Conservation (phyloP, 2,797 vertebrate species). For the Melanotaenia boesemani region DNA sequence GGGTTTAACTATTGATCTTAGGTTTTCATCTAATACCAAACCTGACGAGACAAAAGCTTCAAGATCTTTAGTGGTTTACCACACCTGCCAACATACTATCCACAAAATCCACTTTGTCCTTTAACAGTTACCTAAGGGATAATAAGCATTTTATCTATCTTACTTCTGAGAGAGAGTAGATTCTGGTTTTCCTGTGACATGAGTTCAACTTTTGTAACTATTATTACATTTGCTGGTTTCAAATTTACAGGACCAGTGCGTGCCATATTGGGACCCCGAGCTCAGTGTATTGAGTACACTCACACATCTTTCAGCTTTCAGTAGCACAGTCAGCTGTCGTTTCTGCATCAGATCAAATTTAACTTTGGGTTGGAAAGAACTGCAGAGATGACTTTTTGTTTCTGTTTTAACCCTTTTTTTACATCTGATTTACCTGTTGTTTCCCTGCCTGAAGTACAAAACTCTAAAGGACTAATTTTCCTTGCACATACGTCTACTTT, state of each 20-base stretch:
- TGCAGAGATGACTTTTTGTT: background rate
- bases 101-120: too few species aligned
- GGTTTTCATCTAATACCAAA: constrained; percentile 8
- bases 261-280: constrained; percentile 8
- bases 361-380: constrained; percentile 13
- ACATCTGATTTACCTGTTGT: background rate
- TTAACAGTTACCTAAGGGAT: too few species aligned
- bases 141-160: too few species aligned
- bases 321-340: background rate
- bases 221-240: constrained; percentile 23
- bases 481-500: background rate
- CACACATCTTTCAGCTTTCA: constrained; percentile 20
- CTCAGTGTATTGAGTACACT: constrained; percentile 22
- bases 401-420: too few species aligned
- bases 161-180: too few species aligned
- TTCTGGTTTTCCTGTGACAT: background rate
- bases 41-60: constrained; percentile 12
- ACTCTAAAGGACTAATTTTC: background rate
- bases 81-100: too few species aligned
- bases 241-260: constrained; percentile 31
- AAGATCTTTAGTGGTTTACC: background rate
- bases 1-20: constrained; percentile 3
- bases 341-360: background rate
- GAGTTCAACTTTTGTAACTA: background rate
- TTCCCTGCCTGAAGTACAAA: background rate